Evolutionary conservation across 2,113 vertebrate genomes (phyloP).

Genomic region (Cranoglanis bouderius): DNA sequence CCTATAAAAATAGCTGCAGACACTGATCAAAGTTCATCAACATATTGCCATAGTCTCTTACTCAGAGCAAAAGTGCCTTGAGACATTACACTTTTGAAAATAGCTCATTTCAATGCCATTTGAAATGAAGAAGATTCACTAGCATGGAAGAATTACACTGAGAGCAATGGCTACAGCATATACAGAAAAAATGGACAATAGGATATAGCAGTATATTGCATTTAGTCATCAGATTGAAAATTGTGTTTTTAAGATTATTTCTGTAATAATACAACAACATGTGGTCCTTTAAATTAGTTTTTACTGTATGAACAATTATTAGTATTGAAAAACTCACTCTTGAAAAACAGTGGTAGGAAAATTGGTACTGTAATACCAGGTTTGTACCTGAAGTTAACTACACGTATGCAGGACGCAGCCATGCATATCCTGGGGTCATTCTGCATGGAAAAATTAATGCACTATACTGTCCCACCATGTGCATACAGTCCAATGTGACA

Average conservation of each 20-base stretch:
- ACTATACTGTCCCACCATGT: no score
- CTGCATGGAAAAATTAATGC: no score
- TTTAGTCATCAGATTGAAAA: neutral
- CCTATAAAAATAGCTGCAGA: neutral
- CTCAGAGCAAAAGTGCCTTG: neutral
- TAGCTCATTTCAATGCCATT: neutral
- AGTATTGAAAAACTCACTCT: neutral
- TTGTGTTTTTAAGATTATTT: neutral
- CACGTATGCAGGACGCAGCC: no score
- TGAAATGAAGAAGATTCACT: slow-evolving; percentile 3
- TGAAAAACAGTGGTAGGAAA: neutral
- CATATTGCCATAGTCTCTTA: neutral
- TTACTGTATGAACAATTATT: neutral
- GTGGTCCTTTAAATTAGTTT: neutral
- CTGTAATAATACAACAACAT: neutral
- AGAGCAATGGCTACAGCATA: neutral
- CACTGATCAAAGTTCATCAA: slow-evolving; percentile 19
- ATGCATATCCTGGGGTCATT: no score
- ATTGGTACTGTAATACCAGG: no score
- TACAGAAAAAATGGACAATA: neutral
- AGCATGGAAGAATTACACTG: neutral
- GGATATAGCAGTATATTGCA: neutral
- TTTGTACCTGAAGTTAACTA: no score
- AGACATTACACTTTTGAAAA: neutral
- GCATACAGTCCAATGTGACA: no score